Base-by-base conservation (phyloP, 2,888 invertebrate genomes). In the Lottia scabra region DNA sequence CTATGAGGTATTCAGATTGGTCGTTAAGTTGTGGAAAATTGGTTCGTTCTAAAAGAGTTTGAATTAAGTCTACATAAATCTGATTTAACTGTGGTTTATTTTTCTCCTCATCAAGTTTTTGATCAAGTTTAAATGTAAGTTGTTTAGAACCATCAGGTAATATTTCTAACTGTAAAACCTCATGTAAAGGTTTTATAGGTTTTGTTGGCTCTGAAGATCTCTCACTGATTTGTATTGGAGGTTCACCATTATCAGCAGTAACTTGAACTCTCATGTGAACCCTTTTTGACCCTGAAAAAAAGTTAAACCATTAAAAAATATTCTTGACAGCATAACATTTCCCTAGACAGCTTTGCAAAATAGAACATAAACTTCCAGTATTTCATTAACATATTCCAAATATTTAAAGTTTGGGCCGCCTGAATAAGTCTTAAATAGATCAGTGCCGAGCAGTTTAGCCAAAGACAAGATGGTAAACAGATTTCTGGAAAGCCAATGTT, bases 101-200 rank as follows among this genome's bases (percentile, higher is more conserved):
- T 43, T 27, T 68, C 45, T 16, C 64, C 16, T 30, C 46, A 27
- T 46, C 44, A 15, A 45, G n/a, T 19, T 71, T 67, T 65, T 64
- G 64, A 30, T 69, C 62, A 13, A 65, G 23, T 19, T 45, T 63
- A 30, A 66, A 70, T 15, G 66, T 76, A 30, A 84, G 65, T 70
- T 82, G 81, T 70, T 78, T 83, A 8, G 82, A 78, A 45, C 82
- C 83, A 75, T 84, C 83, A 15, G 80, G 74, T 43, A 81, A 46
- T 8, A 73, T 74, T 23, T 73, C 71, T 45, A 83, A 73, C n/a
- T 78, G 75, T 56, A 83, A 76, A 26, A 78, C 68, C 27, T 77
- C 78, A 69, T 75, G 44, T 56, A 64, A 65, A 8, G 23, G 30
- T 23, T 23, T 43, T 16, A 63, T 13, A 16, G 46, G 67, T 43